Evolutionary conservation across 2,888 invertebrate genomes (phyloP).

Genomic region (Chrysopilus asiliformis): DNA sequence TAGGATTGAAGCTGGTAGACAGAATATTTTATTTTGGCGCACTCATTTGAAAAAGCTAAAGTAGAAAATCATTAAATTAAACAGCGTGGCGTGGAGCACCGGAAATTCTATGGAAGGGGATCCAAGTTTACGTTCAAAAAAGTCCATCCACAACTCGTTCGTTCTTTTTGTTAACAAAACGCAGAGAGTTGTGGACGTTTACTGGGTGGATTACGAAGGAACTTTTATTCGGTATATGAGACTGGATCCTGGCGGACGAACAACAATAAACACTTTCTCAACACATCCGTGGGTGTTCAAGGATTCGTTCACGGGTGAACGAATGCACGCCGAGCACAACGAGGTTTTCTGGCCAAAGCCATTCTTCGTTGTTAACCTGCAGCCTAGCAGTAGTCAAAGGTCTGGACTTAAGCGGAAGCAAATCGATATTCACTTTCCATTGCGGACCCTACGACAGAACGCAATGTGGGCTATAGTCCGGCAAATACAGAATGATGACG

Average conservation of each 20-base stretch:
- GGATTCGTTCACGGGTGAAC: slow-evolving; percentile 54
- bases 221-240: slow-evolving; percentile 44
- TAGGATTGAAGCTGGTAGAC: no score
- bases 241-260: slow-evolving; percentile 37
- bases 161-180: slow-evolving; percentile 51
- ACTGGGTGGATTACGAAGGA: slow-evolving; percentile 69
- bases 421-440: slow-evolving; percentile 26
- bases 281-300: slow-evolving; percentile 78
- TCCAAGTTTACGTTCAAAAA: slow-evolving; percentile 18
- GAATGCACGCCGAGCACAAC: slow-evolving; percentile 44
- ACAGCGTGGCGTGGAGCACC: no score
- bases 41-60: neutral
- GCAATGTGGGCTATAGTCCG: slow-evolving; percentile 22
- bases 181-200: slow-evolving; percentile 31
- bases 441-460: slow-evolving; percentile 24
- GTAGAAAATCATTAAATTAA: neutral
- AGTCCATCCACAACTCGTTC: slow-evolving; percentile 34
- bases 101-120: slow-evolving; percentile 8
- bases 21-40: no score
- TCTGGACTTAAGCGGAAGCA: slow-evolving; percentile 18
- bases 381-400: slow-evolving; percentile 16
- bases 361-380: slow-evolving; percentile 21
- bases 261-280: slow-evolving; percentile 54
- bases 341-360: slow-evolving; percentile 37
- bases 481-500: slow-evolving; percentile 2